Evolutionary conservation across 2,888 invertebrate species (phyloP).

Genomic region (Hypomecis atomaria): DNA sequence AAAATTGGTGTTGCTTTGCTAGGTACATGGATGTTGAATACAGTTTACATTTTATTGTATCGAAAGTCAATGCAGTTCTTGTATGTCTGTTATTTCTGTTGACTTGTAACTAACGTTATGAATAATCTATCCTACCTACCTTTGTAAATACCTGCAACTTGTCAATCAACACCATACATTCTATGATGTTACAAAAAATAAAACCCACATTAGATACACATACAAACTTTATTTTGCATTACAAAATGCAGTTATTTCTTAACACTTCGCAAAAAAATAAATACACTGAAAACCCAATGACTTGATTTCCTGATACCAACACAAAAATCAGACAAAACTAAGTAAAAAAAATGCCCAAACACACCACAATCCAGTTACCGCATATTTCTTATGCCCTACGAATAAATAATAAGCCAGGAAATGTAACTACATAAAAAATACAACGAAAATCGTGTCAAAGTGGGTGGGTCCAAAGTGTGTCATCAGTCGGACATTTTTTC

Average conservation of each 20-base stretch:
- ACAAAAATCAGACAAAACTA: conserved; percentile 16
- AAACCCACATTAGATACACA: conserved; percentile 52
- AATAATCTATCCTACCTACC: background rate
- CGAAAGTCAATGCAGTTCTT: no score
- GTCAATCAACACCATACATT: background rate
- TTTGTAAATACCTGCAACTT: background rate
- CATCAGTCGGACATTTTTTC: no score
- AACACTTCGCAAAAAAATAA: conserved; percentile 54
- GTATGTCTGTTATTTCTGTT: no score
- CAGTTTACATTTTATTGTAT: no score
- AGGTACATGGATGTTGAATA: no score
- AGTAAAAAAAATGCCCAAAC: conserved; percentile 1
- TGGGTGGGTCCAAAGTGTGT: no score
- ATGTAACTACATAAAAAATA: no score
- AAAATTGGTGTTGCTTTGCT: no score
- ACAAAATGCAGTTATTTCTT: conserved; percentile 55
- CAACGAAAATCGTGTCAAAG: no score
- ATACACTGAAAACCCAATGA: conserved; percentile 57
- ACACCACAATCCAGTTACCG: background rate
- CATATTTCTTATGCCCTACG: background rate
- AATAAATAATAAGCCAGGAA: background rate
- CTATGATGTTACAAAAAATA: conserved; percentile 7
- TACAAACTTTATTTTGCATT: conserved; percentile 72
- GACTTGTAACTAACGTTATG: no score
- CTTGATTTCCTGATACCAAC: conserved; percentile 37